Evolutionary conservation across 2,113 vertebrate species (phyloP).

Genomic region (Silurus meridionalis): DNA sequence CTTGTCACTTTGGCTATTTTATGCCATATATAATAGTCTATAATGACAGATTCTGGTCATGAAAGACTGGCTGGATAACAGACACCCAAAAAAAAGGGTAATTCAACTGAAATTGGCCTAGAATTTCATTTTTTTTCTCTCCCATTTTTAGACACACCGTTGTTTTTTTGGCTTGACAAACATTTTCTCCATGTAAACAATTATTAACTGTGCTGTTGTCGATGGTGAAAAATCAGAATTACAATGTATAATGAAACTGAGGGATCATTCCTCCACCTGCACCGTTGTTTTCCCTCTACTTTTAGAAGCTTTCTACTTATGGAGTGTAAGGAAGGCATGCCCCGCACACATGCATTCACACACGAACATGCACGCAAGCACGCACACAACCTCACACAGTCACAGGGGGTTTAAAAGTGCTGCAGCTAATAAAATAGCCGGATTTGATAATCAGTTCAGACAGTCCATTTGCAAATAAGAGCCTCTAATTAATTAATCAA

Average conservation of each 20-base stretch:
- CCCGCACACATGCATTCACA: constrained; percentile 34
- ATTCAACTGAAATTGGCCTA: not conserved
- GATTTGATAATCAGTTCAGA: constrained; percentile 76
- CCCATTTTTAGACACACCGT: not conserved
- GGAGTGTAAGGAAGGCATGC: not conserved
- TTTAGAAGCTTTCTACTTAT: constrained; percentile 16
- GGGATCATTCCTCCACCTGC: constrained; percentile 35
- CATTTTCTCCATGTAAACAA: not conserved
- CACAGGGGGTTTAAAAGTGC: constrained; percentile 45
- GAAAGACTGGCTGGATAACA: not conserved
- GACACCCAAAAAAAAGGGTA: not conserved
- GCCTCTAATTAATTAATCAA: constrained; percentile 78
- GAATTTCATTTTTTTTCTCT: not conserved
- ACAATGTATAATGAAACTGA: constrained; percentile 23
- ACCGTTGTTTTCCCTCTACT: constrained; percentile 26
- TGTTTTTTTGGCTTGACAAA: not conserved
- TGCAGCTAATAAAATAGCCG: constrained; percentile 71
- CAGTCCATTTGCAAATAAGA: constrained; percentile 79
- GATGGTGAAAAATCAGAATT: not conserved
- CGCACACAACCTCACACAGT: constrained; percentile 33
- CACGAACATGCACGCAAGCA: not conserved
- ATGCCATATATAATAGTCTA: not conserved
- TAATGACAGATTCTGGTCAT: not conserved
- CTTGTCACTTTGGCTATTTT: not conserved
- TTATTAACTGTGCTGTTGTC: not conserved